Percentiles rank a stretch among this genome's conserved stretches.
Evolutionary conservation across 2,113 vertebrate genomes (phyloP).

Genomic region (Beaufortia kweichowensis): DNA sequence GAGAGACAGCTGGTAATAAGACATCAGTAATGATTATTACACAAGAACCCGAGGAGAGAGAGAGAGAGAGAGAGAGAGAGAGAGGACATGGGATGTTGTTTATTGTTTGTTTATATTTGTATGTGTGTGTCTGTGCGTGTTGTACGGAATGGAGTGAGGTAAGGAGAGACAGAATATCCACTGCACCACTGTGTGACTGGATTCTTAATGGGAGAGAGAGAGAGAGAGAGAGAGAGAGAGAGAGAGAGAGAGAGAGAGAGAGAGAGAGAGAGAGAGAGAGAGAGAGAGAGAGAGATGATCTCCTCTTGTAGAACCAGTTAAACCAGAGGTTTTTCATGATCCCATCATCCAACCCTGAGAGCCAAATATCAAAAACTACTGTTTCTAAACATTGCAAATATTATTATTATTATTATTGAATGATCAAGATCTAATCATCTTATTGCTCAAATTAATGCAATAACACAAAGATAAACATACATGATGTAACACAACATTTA

Average conservation of each 20-base stretch:
- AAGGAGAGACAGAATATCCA: slow-evolving; percentile 76
- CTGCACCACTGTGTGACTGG: slow-evolving; percentile 83
- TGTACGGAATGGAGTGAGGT: slow-evolving; percentile 53
- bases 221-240: slow-evolving; percentile 32
- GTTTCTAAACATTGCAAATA: too few relatives aligned
- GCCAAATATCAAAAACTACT: too few relatives aligned
- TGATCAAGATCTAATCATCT: too few relatives aligned
- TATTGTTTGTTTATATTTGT: slow-evolving; percentile 29
- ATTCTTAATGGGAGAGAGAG: slow-evolving; percentile 73
- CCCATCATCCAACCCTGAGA: too few relatives aligned
- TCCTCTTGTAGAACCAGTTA: too few relatives aligned
- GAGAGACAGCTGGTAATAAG: not conserved
- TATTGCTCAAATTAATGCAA: too few relatives aligned
- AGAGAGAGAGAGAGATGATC: too few relatives aligned
- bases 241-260: slow-evolving; percentile 37
- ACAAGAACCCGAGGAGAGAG: not conserved
- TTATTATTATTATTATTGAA: too few relatives aligned
- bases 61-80: not conserved
- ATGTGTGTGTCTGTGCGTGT: slow-evolving; percentile 39
- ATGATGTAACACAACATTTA: too few relatives aligned
- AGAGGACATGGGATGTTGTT: slow-evolving; percentile 19
- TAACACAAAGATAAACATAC: too few relatives aligned
- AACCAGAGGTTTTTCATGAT: too few relatives aligned
- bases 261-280: not conserved
- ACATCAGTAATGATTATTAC: not conserved